Evolutionary conservation across 2,888 invertebrate genomes (phyloP), one percentile per base, ranked within the genome.

Genomic region (Yponomeuta evonymella): DNA sequence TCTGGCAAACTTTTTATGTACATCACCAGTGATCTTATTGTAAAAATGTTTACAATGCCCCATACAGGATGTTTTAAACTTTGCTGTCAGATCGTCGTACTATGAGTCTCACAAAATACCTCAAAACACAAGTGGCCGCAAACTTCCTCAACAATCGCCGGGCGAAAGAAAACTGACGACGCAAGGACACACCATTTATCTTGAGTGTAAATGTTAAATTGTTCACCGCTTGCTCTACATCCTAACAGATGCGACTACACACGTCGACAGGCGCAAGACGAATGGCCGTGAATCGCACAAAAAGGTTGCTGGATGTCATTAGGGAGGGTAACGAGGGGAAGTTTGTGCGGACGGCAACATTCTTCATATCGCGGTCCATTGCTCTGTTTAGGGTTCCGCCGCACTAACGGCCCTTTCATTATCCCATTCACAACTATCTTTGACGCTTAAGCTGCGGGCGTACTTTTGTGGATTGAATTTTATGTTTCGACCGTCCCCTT

Each of bases 241-340:
- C 79, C 51, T 58, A 69, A 48, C 77, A 76, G 78, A 81, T 80
- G 79, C 82, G 83, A 84, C 81, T 82, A 82, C 83, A 81, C 84
- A 85, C 83, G 86, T 87, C 87, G 81, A 75, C 79, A 76, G 80
- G 77, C 76, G 76, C 79, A 89, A 90, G 91, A 91, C 87, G 91
- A 90, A 91, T 88, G 88, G 81, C 81, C 82, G 77, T 79, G 79
- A 79, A 80, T 80, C 78, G 82, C 81, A 79, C 89, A 90, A 90
- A 91, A 91, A 91, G 87, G 86, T 86, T 81, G 78, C 75, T 58
- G 70, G 78, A 80, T 81, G 85, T 90, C 90, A 90, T 90, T 58
- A 58, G 51, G 51, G 78, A 79, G 80, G 81, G 80, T 86, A 83
- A 84, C 82, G 82, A 85, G 85, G 79, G 81, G 81, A 84, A 83